Conservation (phyloP, 2,888 invertebrate species). For the Cylindroiulus punctatus region DNA sequence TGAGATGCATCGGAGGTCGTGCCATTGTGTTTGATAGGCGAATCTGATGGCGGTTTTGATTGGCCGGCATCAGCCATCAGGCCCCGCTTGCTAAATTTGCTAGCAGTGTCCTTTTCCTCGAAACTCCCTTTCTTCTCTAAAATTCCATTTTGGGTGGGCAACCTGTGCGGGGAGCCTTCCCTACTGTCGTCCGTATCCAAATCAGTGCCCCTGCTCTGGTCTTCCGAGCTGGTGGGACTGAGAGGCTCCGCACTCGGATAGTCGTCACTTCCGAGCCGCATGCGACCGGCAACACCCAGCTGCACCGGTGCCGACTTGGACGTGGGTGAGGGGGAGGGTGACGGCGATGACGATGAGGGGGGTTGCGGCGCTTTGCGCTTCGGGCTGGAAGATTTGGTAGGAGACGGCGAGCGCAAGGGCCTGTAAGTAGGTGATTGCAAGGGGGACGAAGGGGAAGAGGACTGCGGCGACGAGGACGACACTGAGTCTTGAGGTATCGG, state of each 20-base stretch:
- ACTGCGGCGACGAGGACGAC: constrained; percentile 65
- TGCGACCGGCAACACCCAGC: constrained; percentile 15
- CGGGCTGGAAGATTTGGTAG: constrained; percentile 57
- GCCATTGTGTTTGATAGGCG: constrained; percentile 37
- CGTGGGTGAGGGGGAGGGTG: constrained; percentile 56
- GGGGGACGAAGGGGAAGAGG: constrained; percentile 81
- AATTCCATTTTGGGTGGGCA: constrained; percentile 52
- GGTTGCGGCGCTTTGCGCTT: constrained; percentile 56
- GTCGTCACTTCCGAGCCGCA: constrained; percentile 20
- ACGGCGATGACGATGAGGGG: constrained; percentile 57
- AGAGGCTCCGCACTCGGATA: constrained; percentile 49
- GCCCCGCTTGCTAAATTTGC: constrained; percentile 17
- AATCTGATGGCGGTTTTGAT: constrained; percentile 14
- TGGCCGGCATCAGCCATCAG: neutral
- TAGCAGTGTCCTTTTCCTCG: constrained; percentile 3
- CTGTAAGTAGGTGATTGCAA: constrained; percentile 75
- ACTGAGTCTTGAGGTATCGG: constrained; percentile 72
- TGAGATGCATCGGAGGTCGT: neutral
- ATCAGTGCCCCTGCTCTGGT: constrained; percentile 48
- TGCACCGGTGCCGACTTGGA: constrained; percentile 50
- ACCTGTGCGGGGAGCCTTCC: constrained; percentile 39
- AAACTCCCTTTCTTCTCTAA: constrained; percentile 48
- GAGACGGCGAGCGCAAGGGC: constrained; percentile 57
- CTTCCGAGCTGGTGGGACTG: constrained; percentile 56
- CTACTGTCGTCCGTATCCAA: constrained; percentile 53